A percentile compares a stretch with the other conserved stretches of the same genome.
Evolutionary conservation across 2,797 vertebrate genomes (phyloP).

Genomic region (Holocentrus rufus): DNA sequence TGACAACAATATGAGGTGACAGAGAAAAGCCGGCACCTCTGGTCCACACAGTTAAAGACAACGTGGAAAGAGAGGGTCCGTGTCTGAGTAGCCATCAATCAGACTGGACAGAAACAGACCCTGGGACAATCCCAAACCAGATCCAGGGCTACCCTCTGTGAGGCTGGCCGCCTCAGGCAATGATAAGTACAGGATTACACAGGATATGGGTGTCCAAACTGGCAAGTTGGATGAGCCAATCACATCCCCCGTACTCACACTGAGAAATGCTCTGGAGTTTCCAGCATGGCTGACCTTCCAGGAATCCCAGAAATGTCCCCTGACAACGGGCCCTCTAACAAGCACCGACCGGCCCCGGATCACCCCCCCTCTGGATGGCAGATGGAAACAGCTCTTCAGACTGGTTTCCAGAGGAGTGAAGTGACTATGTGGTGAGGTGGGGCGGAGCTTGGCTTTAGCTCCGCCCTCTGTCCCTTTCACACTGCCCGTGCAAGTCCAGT

Average conservation of each 20-base stretch:
- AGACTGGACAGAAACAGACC: slow-evolving; percentile 57
- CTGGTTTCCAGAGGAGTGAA: neutral
- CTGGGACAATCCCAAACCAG: slow-evolving; percentile 50
- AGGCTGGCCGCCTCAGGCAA: slow-evolving; percentile 46
- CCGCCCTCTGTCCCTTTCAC: slow-evolving; percentile 36
- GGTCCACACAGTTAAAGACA: neutral
- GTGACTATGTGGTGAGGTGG: slow-evolving; percentile 15
- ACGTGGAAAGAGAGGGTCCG: neutral
- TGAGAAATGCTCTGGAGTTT: slow-evolving; percentile 42
- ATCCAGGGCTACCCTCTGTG: slow-evolving; percentile 57
- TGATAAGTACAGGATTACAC: slow-evolving; percentile 72
- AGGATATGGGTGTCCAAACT: slow-evolving; percentile 59
- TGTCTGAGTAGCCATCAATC: slow-evolving; percentile 41
- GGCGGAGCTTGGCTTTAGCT: neutral
- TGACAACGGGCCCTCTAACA: slow-evolving; percentile 25
- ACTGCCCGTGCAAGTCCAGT: neutral
- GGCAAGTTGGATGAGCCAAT: slow-evolving; percentile 68
- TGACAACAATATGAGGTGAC: slow-evolving; percentile 2
- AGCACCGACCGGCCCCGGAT: slow-evolving; percentile 10
- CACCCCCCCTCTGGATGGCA: neutral
- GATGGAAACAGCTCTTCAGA: slow-evolving; percentile 20
- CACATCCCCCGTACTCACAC: slow-evolving; percentile 62
- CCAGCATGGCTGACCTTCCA: slow-evolving; percentile 53
- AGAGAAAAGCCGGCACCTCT: slow-evolving; percentile 25
- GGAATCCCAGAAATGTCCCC: slow-evolving; percentile 44